Percentiles rank a stretch among this genome's conserved stretches.
phyloP scores from a whole-genome alignment of 2,797 vertebrate genomes.

The Sebastes cheni region DNA sequence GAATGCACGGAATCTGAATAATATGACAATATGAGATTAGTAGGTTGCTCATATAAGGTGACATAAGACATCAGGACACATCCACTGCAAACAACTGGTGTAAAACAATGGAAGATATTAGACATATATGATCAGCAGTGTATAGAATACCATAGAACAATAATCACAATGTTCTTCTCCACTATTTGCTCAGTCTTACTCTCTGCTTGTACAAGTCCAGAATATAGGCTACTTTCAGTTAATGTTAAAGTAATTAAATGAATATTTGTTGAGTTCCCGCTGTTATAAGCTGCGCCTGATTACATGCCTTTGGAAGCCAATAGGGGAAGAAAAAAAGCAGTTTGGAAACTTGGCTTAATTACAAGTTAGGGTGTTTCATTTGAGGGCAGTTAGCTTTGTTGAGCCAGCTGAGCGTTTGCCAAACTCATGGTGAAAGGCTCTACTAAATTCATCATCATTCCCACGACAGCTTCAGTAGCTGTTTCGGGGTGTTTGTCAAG shows the following conservation, averaged over 20 bases:
- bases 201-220: background rate
- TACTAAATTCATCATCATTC: constrained; percentile 60
- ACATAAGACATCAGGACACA: background rate
- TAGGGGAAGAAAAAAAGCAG: constrained; percentile 16
- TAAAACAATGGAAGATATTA: background rate
- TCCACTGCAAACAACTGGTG: background rate
- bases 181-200: background rate
- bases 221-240: constrained; percentile 2
- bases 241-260: constrained; percentile 20
- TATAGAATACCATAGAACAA: background rate
- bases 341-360: constrained; percentile 62
- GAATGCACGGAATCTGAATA: no score
- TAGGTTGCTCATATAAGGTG: background rate
- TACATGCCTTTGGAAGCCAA: constrained; percentile 24
- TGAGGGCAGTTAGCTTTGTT: constrained; percentile 53
- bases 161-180: background rate
- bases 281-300: constrained; percentile 7
- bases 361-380: constrained; percentile 58
- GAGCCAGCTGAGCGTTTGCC: constrained; percentile 52
- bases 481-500: constrained; percentile 23
- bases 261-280: constrained; percentile 9
- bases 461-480: constrained; percentile 48
- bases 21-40: no score
- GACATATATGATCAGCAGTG: background rate
- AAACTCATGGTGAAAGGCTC: constrained; percentile 44